These are phyloP conservation scores for Brachionus asplanchnoidis DNA, from an alignment of 1,140 invertebrate genomes.

Conservation along the genomic window DNA sequence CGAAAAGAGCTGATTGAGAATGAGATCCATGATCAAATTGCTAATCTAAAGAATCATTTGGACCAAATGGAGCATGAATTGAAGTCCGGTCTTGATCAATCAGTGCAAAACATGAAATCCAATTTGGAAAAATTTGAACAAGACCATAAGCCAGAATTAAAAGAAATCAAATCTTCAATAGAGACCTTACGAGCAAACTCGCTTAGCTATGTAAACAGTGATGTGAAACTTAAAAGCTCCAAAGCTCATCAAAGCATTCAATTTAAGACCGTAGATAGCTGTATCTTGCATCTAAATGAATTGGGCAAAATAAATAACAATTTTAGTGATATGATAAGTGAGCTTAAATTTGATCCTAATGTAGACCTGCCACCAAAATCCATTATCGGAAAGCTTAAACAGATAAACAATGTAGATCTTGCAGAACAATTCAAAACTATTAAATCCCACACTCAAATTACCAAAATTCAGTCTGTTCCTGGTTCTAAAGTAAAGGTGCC, in stretches of 20 bases:
- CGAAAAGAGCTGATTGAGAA: not conserved
- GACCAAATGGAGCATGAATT: conserved; percentile 5
- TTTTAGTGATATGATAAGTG: conserved; percentile 10
- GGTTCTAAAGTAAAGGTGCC: not conserved
- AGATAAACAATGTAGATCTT: conserved; percentile 18
- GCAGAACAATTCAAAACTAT: conserved; percentile 25
- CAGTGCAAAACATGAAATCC: not conserved
- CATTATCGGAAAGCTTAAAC: conserved; percentile 21
- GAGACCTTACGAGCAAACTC: not conserved
- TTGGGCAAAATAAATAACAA: not conserved
- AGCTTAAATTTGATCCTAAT: conserved; percentile 40
- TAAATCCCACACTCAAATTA: conserved; percentile 13
- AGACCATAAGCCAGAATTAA: not conserved
- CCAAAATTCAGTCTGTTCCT: not conserved
- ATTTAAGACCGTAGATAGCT: not conserved
- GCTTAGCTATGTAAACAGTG: not conserved
- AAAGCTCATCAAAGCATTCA: not conserved
- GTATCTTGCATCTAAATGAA: not conserved
- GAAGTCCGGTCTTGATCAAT: not conserved
- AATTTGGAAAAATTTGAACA: conserved; percentile 34
- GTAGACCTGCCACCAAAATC: not conserved
- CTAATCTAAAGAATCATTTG: conserved; percentile 1
- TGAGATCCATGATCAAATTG: conserved; percentile 23
- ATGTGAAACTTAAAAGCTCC: not conserved
- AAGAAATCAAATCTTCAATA: not conserved